Evolutionary conservation across 2,113 vertebrate species (phyloP), one percentile per base, ranked within the genome.

Genomic region (Melanocharis versteri): DNA sequence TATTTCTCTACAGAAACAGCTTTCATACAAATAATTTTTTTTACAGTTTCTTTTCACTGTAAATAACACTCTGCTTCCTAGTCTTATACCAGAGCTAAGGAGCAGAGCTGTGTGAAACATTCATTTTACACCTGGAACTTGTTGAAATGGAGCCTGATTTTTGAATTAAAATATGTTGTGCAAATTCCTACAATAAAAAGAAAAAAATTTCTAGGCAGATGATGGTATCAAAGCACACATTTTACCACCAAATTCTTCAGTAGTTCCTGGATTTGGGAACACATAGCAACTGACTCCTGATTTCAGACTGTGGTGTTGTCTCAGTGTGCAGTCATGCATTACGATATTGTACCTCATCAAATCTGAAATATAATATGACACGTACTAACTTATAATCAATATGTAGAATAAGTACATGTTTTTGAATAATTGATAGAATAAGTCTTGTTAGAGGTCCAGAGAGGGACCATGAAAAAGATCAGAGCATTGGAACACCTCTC

Each of bases 1-100:
- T 69, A 58, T 50, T 87, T 62, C 11, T 88, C 18, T 53, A 50
- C 22, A 75, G 62, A 80, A 77, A 40, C 7, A 42, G 3, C 5
- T 84, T 87, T 71, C 20, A 58, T 57, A 58, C 9, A 51, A 89
- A 77, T 51, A 95, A 40, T 61, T 81, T 73, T 31, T 83, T 83
- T 93, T 89, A 24, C 21, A 60, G 4, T 19, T 53, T 13, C 39
- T 83, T 62, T 70, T 89, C 19, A 31, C 20, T 69, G 24, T 1
- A 5, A 76, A 42, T 54, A 58, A 30, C 35, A 54, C 19, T 23
- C 7, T 66, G 10, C 8, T 60, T 95, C n/a, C 48, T 19, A 60
- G 12, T 35, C 13, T 83, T 87, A 73, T 5, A 40, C 7, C 11
- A 77, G n/a, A 83, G 6, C n/a, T 47, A n/a, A 51, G 50, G 62